Evolutionary conservation across 2,797 vertebrate genomes (phyloP), one percentile per base, ranked within the genome.

Genomic region (Dromococcyx pavoninus): DNA sequence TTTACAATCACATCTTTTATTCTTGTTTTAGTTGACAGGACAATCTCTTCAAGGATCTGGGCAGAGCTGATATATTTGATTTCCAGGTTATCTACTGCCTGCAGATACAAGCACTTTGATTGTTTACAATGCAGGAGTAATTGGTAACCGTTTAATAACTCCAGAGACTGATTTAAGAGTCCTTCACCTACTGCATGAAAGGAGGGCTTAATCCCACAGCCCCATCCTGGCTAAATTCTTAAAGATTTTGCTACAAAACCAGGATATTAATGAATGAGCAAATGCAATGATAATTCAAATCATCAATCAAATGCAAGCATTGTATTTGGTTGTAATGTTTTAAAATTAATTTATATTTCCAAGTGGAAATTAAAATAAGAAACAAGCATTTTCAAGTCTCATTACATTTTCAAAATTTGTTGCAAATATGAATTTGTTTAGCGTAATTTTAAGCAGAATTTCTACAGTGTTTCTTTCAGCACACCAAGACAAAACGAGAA

Each of bases 21-120:
- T 96, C 91, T 93, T 74, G 94, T 88, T 97, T 97, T 95, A 95
- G 96, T 83, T 96, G 94, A 95, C 97, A 97, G 94, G 77, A 97
- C 94, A 95, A 97, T 97, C 96, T 98, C 93, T 96, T 97, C 95
- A 94, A 97, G 95, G 90, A 97, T 97, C 97, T 96, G 83, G 46
- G 95, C 76, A 95, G 91, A 96, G 77, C 87, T 93, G 93, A 97
- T 98, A 89, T 95, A 97, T 97, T 97, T 97, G 96, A 97, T 97
- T 97, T 97, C 94, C 91, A 96, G 94, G 96, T 97, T 97, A 97
- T 97, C 97, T 97, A 96, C 92, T 95, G 97, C 97, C 96, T 97
- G 95, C 97, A 97, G 97, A 96, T 94, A 97, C 79, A 97, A 96
- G 92, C 86, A 77, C 91, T 96, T 94, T 88, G 94, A 97, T 96